Conservation (phyloP, 2,113 vertebrate species). For the Vanacampus margaritifer region DNA sequence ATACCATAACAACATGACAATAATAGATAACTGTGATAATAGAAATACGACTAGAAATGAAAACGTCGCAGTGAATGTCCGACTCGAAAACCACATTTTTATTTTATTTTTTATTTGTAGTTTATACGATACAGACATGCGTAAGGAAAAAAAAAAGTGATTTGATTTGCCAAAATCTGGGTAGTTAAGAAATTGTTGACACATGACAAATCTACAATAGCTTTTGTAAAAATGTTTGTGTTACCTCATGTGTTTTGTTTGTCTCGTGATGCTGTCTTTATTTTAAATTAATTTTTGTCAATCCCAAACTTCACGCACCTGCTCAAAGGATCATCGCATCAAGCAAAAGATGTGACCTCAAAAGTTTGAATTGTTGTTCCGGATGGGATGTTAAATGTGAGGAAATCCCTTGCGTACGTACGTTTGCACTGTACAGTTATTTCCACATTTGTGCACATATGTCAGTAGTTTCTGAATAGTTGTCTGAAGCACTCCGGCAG, state of each 20-base stretch:
- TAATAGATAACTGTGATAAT: conserved; percentile 5
- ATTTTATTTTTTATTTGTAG: conserved; percentile 1
- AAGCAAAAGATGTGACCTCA: conserved; percentile 16
- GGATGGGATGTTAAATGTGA: conserved; percentile 2
- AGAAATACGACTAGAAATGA: conserved; percentile 16
- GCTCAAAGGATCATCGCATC: conserved; percentile 12
- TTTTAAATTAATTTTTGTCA: conserved; percentile 8
- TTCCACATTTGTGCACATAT: conserved; percentile 34
- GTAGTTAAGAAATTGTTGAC: conserved; percentile 27
- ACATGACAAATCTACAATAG: conserved; percentile 27
- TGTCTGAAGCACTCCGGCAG: conserved; percentile 34
- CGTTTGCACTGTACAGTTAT: conserved; percentile 53
- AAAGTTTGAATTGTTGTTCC: not conserved
- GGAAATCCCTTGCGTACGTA: conserved; percentile 29
- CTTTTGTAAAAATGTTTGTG: conserved; percentile 33
- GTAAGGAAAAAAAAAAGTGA: conserved; percentile 3
- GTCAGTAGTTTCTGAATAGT: conserved; percentile 33
- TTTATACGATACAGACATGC: conserved; percentile 13
- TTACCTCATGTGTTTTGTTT: conserved; percentile 49
- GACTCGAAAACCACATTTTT: conserved; percentile 9
- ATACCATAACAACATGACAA: conserved; percentile 13
- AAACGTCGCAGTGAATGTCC: conserved; percentile 25
- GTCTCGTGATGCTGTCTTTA: conserved; percentile 26
- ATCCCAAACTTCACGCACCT: conserved; percentile 1
- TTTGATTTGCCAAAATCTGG: conserved; percentile 26